Evolutionary conservation across 1,140 invertebrate genomes (phyloP).

Genomic region (Diabrotica virgifera): DNA sequence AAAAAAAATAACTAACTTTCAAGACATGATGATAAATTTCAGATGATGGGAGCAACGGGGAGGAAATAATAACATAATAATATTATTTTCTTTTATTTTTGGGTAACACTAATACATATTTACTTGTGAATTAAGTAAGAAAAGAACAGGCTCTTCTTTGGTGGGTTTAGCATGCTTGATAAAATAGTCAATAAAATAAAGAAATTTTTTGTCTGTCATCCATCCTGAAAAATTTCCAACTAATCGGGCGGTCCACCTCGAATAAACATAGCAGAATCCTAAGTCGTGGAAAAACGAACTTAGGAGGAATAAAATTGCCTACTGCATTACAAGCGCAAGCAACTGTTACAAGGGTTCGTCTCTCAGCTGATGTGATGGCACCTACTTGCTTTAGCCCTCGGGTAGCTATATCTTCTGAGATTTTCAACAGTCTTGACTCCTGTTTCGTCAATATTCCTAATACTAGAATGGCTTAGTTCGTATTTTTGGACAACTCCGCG

Average conservation of each 20-base stretch:
- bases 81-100: slow-evolving; percentile 38
- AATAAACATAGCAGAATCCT: slow-evolving; percentile 30
- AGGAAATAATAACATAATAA: slow-evolving; percentile 46
- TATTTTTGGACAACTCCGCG: not conserved
- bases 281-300: slow-evolving; percentile 39
- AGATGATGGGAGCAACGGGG: slow-evolving; percentile 48
- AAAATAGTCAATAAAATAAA: slow-evolving; percentile 38
- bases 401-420: slow-evolving; percentile 30
- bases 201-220: slow-evolving; percentile 40
- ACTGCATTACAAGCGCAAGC: slow-evolving; percentile 36
- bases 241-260: slow-evolving; percentile 31
- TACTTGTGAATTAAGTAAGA: slow-evolving; percentile 33
- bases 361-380: slow-evolving; percentile 36
- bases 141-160: slow-evolving; percentile 39
- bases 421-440: slow-evolving; percentile 30
- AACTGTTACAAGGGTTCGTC: slow-evolving; percentile 33
- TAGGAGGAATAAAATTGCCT: slow-evolving; percentile 40
- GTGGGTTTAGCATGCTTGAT: slow-evolving; percentile 23
- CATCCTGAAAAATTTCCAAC: slow-evolving; percentile 37
- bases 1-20: not conserved
- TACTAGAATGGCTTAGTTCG: slow-evolving; percentile 8
- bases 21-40: slow-evolving; percentile 4
- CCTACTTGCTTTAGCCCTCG: slow-evolving; percentile 42
- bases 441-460: slow-evolving; percentile 18
- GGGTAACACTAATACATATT: slow-evolving; percentile 27